Evolutionary conservation across 2,888 invertebrate species (phyloP).

Genomic region (Agonopterix heracliana): DNA sequence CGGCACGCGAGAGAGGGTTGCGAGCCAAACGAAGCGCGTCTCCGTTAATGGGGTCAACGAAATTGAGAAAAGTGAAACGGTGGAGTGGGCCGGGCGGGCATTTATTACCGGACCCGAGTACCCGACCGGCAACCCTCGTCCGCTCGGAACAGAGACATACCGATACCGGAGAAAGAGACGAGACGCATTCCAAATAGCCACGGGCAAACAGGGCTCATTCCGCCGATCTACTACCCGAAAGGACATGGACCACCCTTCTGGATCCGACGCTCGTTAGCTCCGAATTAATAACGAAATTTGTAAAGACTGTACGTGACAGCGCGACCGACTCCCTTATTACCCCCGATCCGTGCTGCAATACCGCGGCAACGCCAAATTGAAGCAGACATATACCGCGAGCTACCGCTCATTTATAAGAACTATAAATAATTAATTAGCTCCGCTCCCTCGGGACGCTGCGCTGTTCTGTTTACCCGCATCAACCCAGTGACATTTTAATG

Average conservation of each 20-base stretch:
- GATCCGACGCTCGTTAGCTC: slow-evolving; percentile 23
- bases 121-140: slow-evolving; percentile 32
- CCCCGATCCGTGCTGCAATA: slow-evolving; percentile 22
- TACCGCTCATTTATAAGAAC: slow-evolving; percentile 40
- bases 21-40: slow-evolving; percentile 49
- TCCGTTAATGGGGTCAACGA: slow-evolving; percentile 64
- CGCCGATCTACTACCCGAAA: slow-evolving; percentile 5
- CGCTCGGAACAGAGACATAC: slow-evolving; percentile 13
- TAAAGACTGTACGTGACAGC: slow-evolving; percentile 36
- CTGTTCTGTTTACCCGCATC: slow-evolving; percentile 47
- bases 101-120: slow-evolving; percentile 36
- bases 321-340: slow-evolving; percentile 10
- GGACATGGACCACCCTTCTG: slow-evolving; percentile 3
- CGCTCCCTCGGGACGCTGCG: slow-evolving; percentile 32
- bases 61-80: slow-evolving; percentile 69
- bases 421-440: slow-evolving; percentile 62
- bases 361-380: slow-evolving; percentile 8
- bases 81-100: slow-evolving; percentile 44
- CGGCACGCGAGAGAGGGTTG: slow-evolving; percentile 47
- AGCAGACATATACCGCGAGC: too few relatives aligned
- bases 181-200: slow-evolving; percentile 26
- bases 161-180: slow-evolving; percentile 26
- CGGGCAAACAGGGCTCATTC: slow-evolving; percentile 17
- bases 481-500: slow-evolving; percentile 67
- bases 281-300: slow-evolving; percentile 50